Evolutionary conservation across 2,888 invertebrate species (phyloP).

Genomic region (Julus scandinavius): DNA sequence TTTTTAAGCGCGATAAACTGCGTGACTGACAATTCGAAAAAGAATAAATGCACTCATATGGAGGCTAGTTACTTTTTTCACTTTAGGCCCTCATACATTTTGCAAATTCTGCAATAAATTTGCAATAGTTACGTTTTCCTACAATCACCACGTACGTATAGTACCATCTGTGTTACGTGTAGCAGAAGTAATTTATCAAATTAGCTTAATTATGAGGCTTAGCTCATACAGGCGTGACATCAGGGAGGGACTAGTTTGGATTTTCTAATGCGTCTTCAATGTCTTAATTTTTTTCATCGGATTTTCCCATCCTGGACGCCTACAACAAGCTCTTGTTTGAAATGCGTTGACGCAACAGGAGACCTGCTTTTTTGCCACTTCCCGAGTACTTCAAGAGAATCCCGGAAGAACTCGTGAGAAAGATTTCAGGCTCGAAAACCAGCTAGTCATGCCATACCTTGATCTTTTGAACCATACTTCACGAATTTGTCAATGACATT

Average conservation of each 20-base stretch:
- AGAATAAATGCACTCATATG: too few species aligned
- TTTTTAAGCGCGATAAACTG: too few species aligned
- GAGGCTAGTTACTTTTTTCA: too few species aligned
- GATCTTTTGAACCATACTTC: background rate
- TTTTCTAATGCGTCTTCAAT: background rate
- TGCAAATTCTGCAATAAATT: background rate
- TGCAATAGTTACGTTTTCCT: too few species aligned
- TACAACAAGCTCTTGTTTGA: too few species aligned
- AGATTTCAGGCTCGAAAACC: background rate
- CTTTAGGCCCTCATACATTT: background rate
- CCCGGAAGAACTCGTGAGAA: background rate
- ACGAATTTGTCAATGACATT: constrained; percentile 4
- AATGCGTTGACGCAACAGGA: background rate
- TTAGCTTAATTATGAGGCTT: background rate
- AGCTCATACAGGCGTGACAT: background rate
- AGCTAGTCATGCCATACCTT: background rate
- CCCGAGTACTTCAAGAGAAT: background rate
- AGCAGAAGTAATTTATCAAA: too few species aligned
- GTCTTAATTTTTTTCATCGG: background rate
- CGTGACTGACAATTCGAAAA: too few species aligned
- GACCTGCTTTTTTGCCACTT: background rate
- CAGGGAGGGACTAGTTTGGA: background rate
- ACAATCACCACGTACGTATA: background rate
- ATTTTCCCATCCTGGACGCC: too few species aligned
- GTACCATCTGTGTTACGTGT: background rate